These are phyloP conservation scores for Tenthredo livida DNA, from an alignment of 2,888 invertebrate species.

Conservation along the genomic window DNA sequence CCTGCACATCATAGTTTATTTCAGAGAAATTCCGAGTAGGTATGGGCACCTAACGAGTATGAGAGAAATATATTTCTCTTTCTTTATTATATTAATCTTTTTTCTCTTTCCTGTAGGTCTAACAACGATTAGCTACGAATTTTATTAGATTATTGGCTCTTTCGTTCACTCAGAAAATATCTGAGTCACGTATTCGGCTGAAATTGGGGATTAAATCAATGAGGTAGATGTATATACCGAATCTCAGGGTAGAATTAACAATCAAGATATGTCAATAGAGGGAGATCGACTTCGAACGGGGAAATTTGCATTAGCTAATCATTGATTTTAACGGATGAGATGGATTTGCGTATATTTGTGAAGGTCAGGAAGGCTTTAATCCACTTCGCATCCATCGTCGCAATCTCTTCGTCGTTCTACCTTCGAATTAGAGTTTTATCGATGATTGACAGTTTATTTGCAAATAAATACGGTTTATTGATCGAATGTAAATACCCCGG, in stretches of 20 bases:
- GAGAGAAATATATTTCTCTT: background rate
- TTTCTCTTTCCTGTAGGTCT: background rate
- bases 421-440: constrained; percentile 31
- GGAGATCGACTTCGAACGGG: background rate
- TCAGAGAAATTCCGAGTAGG: background rate
- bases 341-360: background rate
- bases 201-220: background rate
- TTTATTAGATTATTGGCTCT: background rate
- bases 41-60: constrained; percentile 20
- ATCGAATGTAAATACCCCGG: constrained; percentile 29
- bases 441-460: constrained; percentile 48
- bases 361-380: background rate
- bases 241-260: background rate
- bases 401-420: background rate
- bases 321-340: background rate
- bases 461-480: constrained; percentile 47
- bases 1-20: background rate
- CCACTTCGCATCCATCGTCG: background rate
- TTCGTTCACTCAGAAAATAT: background rate
- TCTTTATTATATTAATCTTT: background rate
- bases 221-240: background rate
- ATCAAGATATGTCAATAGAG: constrained; percentile 10
- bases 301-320: background rate
- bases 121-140: background rate
- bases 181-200: background rate